A percentile compares a stretch with the other conserved stretches of the same genome.
Conservation (phyloP, 2,797 vertebrate species). For the Chelonia mydas region DNA sequence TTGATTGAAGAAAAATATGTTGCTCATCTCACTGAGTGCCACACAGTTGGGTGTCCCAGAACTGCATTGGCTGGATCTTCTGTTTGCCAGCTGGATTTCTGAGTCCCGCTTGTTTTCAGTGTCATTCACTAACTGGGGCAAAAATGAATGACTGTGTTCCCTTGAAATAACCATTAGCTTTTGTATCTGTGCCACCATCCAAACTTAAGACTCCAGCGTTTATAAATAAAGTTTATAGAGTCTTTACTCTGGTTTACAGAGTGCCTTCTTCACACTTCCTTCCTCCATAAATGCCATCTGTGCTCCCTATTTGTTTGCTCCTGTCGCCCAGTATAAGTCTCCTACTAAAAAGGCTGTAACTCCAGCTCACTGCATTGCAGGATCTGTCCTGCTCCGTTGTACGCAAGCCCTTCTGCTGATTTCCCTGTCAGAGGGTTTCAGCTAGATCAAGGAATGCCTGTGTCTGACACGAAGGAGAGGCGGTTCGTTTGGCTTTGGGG, state of each 20-base stretch:
- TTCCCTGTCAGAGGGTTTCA: neutral
- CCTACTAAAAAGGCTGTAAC: neutral
- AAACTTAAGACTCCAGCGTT: neutral
- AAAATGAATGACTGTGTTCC: neutral
- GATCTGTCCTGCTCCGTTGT: neutral
- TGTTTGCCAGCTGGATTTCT: neutral
- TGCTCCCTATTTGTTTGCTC: neutral
- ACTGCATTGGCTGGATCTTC: neutral
- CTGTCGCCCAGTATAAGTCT: neutral
- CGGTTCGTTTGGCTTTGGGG: neutral
- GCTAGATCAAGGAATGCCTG: neutral
- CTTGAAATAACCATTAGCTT: neutral
- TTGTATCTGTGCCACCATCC: neutral
- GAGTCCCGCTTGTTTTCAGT: neutral
- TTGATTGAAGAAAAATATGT: neutral
- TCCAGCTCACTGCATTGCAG: no score
- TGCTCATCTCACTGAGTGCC: neutral
- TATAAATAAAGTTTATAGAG: neutral
- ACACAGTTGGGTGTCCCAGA: neutral
- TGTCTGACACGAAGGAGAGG: neutral
- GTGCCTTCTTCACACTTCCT: neutral
- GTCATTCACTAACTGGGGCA: neutral
- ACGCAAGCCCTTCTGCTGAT: neutral
- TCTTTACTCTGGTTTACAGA: neutral
- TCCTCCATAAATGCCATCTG: fast-evolving